Evolutionary conservation across 2,888 invertebrate genomes (phyloP).

Genomic region (Watsonalla binaria): DNA sequence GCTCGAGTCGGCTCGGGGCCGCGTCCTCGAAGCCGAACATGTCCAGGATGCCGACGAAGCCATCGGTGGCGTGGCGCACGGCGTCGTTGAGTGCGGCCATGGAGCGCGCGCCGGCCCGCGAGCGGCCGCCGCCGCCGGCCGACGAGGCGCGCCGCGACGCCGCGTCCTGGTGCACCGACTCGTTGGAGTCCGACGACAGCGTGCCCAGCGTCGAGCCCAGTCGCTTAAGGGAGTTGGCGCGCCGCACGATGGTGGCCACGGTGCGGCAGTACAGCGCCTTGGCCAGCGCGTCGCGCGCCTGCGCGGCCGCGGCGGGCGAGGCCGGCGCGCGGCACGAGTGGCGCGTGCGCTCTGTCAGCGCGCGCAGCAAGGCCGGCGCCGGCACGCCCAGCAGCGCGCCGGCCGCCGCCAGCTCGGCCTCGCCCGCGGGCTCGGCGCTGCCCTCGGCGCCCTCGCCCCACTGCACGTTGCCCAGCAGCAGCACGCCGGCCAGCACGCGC

Average conservation of each 20-base stretch:
- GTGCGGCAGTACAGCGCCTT: conserved; percentile 96
- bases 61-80: conserved; percentile 94
- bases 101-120: conserved; percentile 89
- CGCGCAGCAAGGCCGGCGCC: conserved; percentile 85
- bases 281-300: conserved; percentile 92
- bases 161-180: conserved; percentile 93
- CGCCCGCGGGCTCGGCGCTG: conserved; percentile 88
- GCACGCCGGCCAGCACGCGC: conserved; percentile 92
- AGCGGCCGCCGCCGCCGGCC: conserved; percentile 84
- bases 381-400: conserved; percentile 88
- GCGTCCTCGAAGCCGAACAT: conserved; percentile 98
- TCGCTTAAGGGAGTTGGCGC: conserved; percentile 94
- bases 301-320: conserved; percentile 88
- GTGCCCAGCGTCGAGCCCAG: conserved; percentile 91
- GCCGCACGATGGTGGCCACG: conserved; percentile 94
- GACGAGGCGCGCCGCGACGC: conserved; percentile 92
- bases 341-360: conserved; percentile 89
- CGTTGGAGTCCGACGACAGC: conserved; percentile 93
- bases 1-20: conserved; percentile 93
- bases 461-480: conserved; percentile 94
- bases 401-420: conserved; percentile 90
- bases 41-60: conserved; percentile 96
- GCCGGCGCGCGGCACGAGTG: conserved; percentile 82
- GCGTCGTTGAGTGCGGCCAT: conserved; percentile 96
- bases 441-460: conserved; percentile 89